Evolutionary conservation across 2,797 vertebrate species (phyloP).

Genomic region (Acrossocheilus fasciatus): DNA sequence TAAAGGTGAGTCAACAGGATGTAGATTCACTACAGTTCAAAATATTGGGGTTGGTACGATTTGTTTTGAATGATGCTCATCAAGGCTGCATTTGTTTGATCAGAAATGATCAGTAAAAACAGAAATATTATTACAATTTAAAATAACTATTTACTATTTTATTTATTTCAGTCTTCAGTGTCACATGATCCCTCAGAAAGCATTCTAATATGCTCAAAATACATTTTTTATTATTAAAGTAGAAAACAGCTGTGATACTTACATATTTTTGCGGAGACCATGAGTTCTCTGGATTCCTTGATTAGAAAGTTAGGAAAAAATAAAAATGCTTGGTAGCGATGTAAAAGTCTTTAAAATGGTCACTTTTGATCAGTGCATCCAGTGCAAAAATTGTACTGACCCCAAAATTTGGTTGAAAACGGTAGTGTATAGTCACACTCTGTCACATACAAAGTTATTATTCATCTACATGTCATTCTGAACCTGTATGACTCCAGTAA

Average conservation of each 20-base stretch:
- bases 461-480: not conserved
- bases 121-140: not conserved
- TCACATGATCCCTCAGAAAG: not conserved
- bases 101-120: not conserved
- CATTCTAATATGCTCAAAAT: not conserved
- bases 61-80: not conserved
- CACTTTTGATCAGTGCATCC: not conserved
- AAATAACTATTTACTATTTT: not conserved
- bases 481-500: not conserved
- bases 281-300: not conserved
- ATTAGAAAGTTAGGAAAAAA: not conserved
- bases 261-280: not conserved
- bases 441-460: not conserved
- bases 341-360: not conserved
- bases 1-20: conserved; percentile 81
- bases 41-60: not conserved
- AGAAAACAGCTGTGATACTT: not conserved
- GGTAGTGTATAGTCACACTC: not conserved
- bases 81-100: not conserved
- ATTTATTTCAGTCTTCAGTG: not conserved
- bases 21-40: not conserved
- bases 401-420: not conserved
- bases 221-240: not conserved
- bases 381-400: not conserved
- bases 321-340: not conserved